Evolutionary conservation across 2,113 vertebrate species (phyloP).

Genomic region (Cyanoderma ruficeps): DNA sequence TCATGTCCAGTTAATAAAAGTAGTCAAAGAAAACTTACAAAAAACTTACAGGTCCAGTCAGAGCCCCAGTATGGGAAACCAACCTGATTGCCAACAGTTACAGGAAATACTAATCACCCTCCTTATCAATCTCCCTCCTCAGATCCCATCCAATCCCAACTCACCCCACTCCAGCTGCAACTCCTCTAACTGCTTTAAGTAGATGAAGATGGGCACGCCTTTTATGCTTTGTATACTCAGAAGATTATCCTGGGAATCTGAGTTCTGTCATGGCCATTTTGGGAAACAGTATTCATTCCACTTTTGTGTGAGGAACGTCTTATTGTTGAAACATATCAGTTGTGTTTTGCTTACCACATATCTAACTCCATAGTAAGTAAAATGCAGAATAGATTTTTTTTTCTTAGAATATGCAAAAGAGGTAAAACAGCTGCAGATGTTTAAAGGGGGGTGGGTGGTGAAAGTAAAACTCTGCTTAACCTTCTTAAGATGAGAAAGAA

Average conservation of each 20-base stretch:
- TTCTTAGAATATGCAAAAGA: neutral
- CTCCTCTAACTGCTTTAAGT: neutral
- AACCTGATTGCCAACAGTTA: rapidly evolving
- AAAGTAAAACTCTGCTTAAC: neutral
- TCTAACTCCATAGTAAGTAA: neutral
- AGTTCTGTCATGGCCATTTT: neutral
- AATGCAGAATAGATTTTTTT: neutral
- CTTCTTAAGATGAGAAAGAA: neutral
- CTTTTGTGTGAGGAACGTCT: neutral
- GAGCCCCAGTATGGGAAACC: neutral
- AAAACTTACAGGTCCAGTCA: neutral
- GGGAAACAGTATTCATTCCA: neutral
- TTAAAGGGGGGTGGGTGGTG: rapidly evolving
- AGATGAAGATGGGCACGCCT: neutral
- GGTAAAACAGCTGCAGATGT: neutral
- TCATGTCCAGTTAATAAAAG: neutral
- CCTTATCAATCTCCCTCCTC: rapidly evolving
- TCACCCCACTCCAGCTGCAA: rapidly evolving
- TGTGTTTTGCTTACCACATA: neutral
- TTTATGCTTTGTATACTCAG: neutral
- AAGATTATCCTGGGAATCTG: neutral
- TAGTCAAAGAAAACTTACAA: neutral
- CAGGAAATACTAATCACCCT: neutral
- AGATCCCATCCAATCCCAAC: neutral
- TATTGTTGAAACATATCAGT: neutral